Evolutionary conservation across 1,140 invertebrate species (phyloP).

Genomic region (Caerostris extrusa): DNA sequence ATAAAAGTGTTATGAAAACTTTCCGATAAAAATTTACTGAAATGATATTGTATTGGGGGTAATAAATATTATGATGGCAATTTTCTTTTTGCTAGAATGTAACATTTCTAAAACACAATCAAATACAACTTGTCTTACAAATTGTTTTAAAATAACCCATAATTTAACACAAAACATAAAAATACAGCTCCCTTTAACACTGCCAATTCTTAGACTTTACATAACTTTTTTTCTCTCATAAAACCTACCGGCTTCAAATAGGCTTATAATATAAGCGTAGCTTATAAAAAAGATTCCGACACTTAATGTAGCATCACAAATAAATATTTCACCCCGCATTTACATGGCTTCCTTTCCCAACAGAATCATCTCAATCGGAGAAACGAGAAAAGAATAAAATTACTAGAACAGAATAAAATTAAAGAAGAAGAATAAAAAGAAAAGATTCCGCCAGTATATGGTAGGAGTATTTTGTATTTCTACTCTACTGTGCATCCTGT

Average conservation of each 20-base stretch:
- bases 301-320: conserved; percentile 4
- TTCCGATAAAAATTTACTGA: too few species aligned
- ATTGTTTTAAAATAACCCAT: neutral
- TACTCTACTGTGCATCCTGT: conserved; percentile 16
- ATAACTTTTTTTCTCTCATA: neutral
- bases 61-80: neutral
- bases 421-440: neutral
- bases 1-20: too few species aligned
- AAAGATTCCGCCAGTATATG: neutral
- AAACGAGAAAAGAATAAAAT: neutral
- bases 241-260: neutral
- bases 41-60: neutral
- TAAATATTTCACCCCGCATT: neutral
- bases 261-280: neutral
- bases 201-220: neutral
- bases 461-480: conserved; percentile 2
- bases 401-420: too few species aligned
- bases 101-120: too few species aligned
- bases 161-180: neutral
- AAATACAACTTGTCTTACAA: too few species aligned
- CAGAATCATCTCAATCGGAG: neutral
- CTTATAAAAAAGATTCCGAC: neutral
- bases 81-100: neutral
- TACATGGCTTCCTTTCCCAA: conserved; percentile 4
- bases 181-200: neutral